Percentiles rank a stretch among this genome's conserved stretches.
Evolutionary conservation across 2,113 vertebrate species (phyloP).

Genomic region (Tachuris rubrigastra): DNA sequence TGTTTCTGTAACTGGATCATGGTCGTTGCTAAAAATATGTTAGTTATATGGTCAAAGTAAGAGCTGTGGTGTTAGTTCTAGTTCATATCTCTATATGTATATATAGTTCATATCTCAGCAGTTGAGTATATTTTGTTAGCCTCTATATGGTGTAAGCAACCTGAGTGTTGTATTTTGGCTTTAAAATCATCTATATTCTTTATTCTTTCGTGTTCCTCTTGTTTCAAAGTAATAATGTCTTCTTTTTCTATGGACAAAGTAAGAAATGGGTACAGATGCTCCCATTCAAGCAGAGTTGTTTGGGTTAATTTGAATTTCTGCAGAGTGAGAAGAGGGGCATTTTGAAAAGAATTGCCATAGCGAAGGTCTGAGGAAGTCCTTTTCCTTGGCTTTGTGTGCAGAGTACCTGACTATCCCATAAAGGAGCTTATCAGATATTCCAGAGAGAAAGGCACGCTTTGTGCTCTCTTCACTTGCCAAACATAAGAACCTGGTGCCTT

Average conservation of each 20-base stretch:
- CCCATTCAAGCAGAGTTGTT: background rate
- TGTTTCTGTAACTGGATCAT: background rate
- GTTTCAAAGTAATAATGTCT: background rate
- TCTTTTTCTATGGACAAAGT: background rate
- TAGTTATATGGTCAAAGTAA: background rate
- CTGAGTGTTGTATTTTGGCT: background rate
- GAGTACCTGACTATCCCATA: background rate
- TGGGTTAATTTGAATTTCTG: background rate
- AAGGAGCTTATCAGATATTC: background rate
- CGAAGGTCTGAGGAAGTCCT: background rate
- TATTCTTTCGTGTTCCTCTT: background rate
- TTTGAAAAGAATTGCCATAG: background rate
- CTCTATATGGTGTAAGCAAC: background rate
- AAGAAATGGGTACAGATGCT: background rate
- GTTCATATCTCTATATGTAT: background rate
- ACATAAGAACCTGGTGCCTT: background rate
- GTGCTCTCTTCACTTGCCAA: background rate
- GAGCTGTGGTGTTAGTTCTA: background rate
- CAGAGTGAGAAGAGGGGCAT: background rate
- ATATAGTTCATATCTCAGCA: background rate
- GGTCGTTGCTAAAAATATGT: background rate
- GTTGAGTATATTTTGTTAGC: background rate
- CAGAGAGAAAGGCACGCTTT: background rate
- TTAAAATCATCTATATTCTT: background rate
- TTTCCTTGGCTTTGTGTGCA: background rate